phyloP scores from a whole-genome alignment of 1,140 invertebrate species.

The Branchinecta lynchi region DNA sequence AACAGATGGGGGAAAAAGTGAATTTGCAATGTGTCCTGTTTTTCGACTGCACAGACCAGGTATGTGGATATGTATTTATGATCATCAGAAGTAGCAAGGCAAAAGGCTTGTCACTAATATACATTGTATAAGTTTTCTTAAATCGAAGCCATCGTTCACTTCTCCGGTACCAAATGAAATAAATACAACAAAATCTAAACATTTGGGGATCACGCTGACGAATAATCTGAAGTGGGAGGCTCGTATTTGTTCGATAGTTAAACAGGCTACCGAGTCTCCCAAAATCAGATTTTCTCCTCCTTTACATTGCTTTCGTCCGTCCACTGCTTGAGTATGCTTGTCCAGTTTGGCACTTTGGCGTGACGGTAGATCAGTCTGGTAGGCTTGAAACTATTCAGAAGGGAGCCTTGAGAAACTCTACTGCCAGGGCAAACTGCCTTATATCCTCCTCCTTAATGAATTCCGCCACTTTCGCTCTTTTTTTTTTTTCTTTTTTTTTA shows the following conservation, averaged over 20 bases:
- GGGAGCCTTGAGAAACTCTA: too few species aligned
- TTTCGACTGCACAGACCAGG: conserved; percentile 73
- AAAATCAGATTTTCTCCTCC: too few species aligned
- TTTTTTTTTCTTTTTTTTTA: too few species aligned
- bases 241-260: neutral
- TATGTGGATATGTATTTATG: conserved; percentile 26
- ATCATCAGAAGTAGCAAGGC: neutral
- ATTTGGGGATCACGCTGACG: neutral
- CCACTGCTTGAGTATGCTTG: too few species aligned
- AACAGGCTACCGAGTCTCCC: neutral
- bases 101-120: neutral
- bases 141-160: neutral
- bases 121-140: neutral
- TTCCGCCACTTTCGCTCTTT: too few species aligned
- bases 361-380: too few species aligned
- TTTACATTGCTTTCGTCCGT: too few species aligned
- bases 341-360: too few species aligned
- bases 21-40: conserved; percentile 78
- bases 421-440: too few species aligned
- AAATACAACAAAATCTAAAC: neutral
- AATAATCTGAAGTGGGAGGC: conserved; percentile 9
- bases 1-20: conserved; percentile 65
- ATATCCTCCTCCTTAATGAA: too few species aligned
- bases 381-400: too few species aligned
- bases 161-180: neutral